Conservation (phyloP, 2,888 invertebrate genomes). For the Taphrorychus bicolor region DNA sequence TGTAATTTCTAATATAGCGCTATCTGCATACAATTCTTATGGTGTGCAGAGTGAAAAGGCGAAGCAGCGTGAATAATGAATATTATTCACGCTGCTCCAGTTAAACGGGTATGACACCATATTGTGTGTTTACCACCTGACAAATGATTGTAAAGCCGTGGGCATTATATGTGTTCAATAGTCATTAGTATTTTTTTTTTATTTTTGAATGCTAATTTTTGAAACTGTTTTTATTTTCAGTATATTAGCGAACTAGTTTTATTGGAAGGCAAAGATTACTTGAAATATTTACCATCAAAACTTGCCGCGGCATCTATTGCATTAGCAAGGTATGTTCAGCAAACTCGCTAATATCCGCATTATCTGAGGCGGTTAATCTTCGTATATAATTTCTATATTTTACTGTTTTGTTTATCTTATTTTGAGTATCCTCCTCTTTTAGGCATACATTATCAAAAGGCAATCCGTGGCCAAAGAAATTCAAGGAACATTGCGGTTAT, state of each 20-base stretch:
- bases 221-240: constrained; percentile 39
- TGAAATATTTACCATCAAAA: constrained; percentile 54
- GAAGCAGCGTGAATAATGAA: no score
- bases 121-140: no score
- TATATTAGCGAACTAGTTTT: constrained; percentile 56
- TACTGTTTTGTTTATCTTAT: not conserved
- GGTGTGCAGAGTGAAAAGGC: no score
- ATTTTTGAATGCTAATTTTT: not conserved
- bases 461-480: constrained; percentile 57
- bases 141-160: no score
- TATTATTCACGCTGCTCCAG: no score
- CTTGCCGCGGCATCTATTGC: constrained; percentile 55
- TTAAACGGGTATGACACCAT: no score
- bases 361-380: no score
- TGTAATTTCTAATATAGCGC: no score
- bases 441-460: constrained; percentile 47
- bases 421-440: no score
- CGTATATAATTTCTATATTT: not conserved
- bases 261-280: constrained; percentile 54
- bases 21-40: no score
- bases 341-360: not conserved
- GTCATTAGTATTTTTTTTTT: no score
- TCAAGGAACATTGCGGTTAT: constrained; percentile 61
- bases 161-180: no score
- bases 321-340: constrained; percentile 47